Conservation (phyloP, 1,140 invertebrate genomes). For the Atta texana region DNA sequence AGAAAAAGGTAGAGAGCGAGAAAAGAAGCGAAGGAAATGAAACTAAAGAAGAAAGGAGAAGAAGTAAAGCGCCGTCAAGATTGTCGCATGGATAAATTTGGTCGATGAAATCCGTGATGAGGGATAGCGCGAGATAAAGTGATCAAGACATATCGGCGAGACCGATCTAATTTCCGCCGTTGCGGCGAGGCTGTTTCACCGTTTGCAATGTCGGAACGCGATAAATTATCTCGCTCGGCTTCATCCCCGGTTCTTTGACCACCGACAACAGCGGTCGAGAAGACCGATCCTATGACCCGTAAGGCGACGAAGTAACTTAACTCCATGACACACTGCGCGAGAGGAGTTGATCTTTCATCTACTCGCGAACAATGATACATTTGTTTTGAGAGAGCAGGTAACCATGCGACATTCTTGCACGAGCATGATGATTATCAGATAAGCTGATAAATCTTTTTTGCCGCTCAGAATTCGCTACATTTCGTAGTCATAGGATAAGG, state of each 20-base stretch:
- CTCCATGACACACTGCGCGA: conserved; percentile 46
- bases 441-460: conserved; percentile 43
- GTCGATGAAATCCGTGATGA: neutral
- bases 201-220: conserved; percentile 51
- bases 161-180: conserved; percentile 20
- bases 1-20: neutral
- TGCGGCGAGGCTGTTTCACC: conserved; percentile 36
- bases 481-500: conserved; percentile 7
- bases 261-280: neutral
- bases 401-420: neutral
- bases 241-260: neutral
- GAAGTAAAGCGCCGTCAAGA: neutral
- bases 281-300: conserved; percentile 57
- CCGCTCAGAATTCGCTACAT: neutral
- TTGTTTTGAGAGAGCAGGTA: neutral
- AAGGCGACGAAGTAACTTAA: conserved; percentile 66
- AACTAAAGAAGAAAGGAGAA: neutral
- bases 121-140: neutral
- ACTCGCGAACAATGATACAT: neutral
- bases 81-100: neutral
- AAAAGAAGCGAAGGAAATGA: neutral
- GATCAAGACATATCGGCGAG: conserved; percentile 24
- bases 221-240: conserved; percentile 47
- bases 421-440: conserved; percentile 22
- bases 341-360: neutral